Evolutionary conservation across 2,797 vertebrate genomes (phyloP).

Genomic region (Thamnophis elegans): DNA sequence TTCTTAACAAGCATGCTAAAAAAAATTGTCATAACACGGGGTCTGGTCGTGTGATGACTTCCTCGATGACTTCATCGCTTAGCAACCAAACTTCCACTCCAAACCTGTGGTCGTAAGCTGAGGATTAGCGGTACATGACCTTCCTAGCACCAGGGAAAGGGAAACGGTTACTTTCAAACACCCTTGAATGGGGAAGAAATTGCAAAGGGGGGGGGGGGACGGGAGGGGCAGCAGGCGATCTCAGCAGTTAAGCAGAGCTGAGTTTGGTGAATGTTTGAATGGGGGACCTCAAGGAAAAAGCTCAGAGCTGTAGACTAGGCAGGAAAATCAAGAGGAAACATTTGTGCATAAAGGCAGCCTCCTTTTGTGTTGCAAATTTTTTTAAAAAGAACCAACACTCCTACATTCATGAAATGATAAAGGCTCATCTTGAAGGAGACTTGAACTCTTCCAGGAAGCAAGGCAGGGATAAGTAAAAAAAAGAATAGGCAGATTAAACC

Average conservation of each 20-base stretch:
- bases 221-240: background rate
- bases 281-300: background rate
- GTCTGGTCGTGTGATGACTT: background rate
- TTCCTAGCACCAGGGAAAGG: background rate
- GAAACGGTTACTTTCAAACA: background rate
- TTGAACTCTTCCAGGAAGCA: background rate
- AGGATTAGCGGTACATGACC: background rate
- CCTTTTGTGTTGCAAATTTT: background rate
- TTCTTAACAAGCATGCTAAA: background rate
- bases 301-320: background rate
- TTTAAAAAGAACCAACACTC: background rate
- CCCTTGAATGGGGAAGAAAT: background rate
- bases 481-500: background rate
- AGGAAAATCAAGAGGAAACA: background rate
- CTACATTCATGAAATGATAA: background rate
- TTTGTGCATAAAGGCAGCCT: background rate
- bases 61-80: background rate
- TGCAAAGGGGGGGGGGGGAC: no score
- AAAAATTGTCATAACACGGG: background rate
- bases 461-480: background rate
- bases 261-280: background rate
- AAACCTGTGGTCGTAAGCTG: background rate
- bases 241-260: background rate
- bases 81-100: background rate
- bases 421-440: background rate